Evolutionary conservation across 2,888 invertebrate species (phyloP), one percentile per base, ranked within the genome.

Genomic region (Lochmaea crataegi): DNA sequence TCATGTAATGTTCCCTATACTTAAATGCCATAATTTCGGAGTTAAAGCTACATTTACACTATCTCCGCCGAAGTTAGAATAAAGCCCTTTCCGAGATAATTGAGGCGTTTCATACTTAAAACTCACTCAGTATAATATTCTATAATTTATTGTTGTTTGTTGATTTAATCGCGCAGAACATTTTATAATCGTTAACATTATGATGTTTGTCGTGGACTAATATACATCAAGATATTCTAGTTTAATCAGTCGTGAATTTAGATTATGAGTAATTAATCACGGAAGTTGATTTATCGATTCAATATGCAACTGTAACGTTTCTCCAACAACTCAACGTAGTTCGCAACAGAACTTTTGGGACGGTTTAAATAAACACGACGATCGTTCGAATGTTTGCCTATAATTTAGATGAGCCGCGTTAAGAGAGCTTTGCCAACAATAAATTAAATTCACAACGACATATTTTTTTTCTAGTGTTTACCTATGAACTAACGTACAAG

Each of bases 341-440:
- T 57, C 57, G 14, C 12, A 18, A 57, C 26, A 57, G 6, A 22
- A 57, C 57, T 18, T 32, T 18, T 45, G 4, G n/a, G 32, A 16
- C 38, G 38, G 32, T 38, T n/a, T 38, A 38, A 57, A 57, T 38
- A 38, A 60, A 60, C 32, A 32, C 7, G 60, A n/a, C 38, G n/a
- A 57, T 26, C 57, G 57, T 3, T 26, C 6, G 9, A 60, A n/a
- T 32, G 38, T 60, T 60, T 60, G 38, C n/a, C 60, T 60, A 38
- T 38, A 57, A 57, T 60, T 14, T 60, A 60, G 32, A 14, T 38
- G 16, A 60, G 7, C 11, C 58, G 1, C 0, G 38, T 7, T 6
- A 60, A n/a, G n/a, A 14, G 32, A 12, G 58, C 51, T 51, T 51
- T 51, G 51, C 51, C 2, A 51, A 51, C 7, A 51, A n/a, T n/a